Evolutionary conservation across 2,797 vertebrate genomes (phyloP).

Genomic region (Heteromormyrus szaboi): DNA sequence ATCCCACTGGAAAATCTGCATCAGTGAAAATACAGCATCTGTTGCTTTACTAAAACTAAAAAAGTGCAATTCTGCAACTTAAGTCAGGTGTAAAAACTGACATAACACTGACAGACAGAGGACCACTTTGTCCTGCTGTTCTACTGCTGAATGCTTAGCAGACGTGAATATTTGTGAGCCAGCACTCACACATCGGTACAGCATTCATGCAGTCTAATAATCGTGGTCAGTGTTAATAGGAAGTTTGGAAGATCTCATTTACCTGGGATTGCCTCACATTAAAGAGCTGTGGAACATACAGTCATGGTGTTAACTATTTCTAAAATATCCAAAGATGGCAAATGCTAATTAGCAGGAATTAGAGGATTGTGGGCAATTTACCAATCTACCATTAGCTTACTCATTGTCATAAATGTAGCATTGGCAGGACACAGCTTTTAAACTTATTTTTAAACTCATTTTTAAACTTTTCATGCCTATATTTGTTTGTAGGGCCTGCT

Average conservation of each 20-base stretch:
- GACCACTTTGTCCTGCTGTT: background rate
- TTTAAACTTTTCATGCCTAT: background rate
- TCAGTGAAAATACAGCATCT: background rate
- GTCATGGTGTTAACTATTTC: background rate
- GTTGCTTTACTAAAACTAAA: background rate
- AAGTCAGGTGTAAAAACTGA: background rate
- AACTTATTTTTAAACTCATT: background rate
- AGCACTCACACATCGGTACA: background rate
- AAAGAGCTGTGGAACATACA: background rate
- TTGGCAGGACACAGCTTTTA: background rate
- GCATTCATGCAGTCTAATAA: background rate
- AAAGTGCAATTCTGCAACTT: background rate
- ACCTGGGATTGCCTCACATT: background rate
- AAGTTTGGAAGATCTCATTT: background rate
- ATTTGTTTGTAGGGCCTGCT: slow-evolving; percentile 6
- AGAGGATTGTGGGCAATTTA: background rate
- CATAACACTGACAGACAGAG: background rate
- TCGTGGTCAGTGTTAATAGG: background rate
- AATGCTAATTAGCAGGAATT: background rate
- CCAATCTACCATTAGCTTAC: background rate
- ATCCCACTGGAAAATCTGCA: background rate
- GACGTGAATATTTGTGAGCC: background rate
- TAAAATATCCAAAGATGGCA: slow-evolving; percentile 3
- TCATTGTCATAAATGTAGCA: background rate
- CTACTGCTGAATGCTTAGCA: background rate